A percentile compares a stretch with the other conserved stretches of the same genome.
Conservation (phyloP, 2,888 invertebrate genomes). For the Cetonia aurata region DNA sequence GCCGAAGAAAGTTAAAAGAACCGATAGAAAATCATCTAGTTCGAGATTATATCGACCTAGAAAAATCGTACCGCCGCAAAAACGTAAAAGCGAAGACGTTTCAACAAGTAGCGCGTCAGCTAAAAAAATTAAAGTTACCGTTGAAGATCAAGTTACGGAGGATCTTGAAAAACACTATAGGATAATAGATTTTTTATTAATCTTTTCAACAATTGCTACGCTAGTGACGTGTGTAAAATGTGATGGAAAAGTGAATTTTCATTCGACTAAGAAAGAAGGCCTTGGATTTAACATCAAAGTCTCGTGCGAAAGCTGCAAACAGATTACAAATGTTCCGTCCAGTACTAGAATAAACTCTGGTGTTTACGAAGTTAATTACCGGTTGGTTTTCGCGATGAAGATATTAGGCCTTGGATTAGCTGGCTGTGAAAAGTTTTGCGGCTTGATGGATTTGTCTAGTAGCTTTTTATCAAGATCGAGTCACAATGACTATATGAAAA, state of each 20-base stretch:
- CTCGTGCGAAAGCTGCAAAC: conserved; percentile 2
- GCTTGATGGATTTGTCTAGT: conserved; percentile 49
- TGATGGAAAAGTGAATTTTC: conserved; percentile 9
- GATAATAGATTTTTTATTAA: conserved; percentile 2
- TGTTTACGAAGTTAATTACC: too few relatives aligned
- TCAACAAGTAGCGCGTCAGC: conserved; percentile 9
- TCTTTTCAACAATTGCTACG: not conserved
- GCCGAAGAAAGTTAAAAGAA: too few relatives aligned
- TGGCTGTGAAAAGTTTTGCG: conserved; percentile 50
- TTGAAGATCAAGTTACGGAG: conserved; percentile 9
- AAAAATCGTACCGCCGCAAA: too few relatives aligned
- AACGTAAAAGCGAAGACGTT: conserved; percentile 7
- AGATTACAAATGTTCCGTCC: conserved; percentile 8
- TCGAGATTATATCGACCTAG: too few relatives aligned
- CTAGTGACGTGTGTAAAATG: conserved; percentile 5
- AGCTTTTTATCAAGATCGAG: conserved; percentile 51
- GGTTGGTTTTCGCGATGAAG: too few relatives aligned
- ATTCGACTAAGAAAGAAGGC: conserved; percentile 5
- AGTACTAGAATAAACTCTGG: too few relatives aligned
- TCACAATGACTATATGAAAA: conserved; percentile 44
- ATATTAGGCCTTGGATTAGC: conserved; percentile 46
- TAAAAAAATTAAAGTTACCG: conserved; percentile 1
- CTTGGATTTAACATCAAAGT: not conserved
- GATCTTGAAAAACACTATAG: conserved; percentile 7
- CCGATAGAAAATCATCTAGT: too few relatives aligned